Percentiles rank a stretch among this genome's conserved stretches.
phyloP scores from a whole-genome alignment of 2,888 invertebrate genomes.

The Ochropleura plecta region DNA sequence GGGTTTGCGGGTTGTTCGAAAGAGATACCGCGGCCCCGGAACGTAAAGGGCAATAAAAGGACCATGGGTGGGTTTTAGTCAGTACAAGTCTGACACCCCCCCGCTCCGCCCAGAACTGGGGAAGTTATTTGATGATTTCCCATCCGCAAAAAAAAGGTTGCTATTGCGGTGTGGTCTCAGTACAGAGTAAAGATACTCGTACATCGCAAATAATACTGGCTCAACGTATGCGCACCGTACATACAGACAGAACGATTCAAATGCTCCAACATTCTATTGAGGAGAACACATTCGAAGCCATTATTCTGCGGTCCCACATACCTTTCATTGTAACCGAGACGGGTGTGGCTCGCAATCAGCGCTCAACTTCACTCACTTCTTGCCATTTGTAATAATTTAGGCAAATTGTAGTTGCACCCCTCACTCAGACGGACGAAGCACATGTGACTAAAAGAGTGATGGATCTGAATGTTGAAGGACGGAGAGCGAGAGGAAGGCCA shows the following conservation, averaged over 20 bases:
- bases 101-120: too few species aligned
- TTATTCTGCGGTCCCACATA: conserved; percentile 46
- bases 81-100: too few species aligned
- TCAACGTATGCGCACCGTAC: background rate
- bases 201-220: background rate
- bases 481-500: too few species aligned
- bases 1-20: too few species aligned
- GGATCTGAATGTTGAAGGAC: too few species aligned
- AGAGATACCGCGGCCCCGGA: too few species aligned
- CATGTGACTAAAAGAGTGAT: too few species aligned
- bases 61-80: too few species aligned
- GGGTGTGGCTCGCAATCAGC: conserved; percentile 58
- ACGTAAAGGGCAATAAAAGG: too few species aligned
- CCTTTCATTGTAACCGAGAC: conserved; percentile 49
- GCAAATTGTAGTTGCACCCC: conserved; percentile 38
- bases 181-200: background rate
- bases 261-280: conserved; percentile 38
- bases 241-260: conserved; percentile 38
- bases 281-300: conserved; percentile 42
- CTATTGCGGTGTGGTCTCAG: background rate
- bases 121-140: too few species aligned
- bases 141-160: too few species aligned
- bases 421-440: too few species aligned
- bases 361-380: conserved; percentile 37
- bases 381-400: conserved; percentile 53